Evolutionary conservation across 2,888 invertebrate genomes (phyloP).

Genomic region (Elmis aenea): DNA sequence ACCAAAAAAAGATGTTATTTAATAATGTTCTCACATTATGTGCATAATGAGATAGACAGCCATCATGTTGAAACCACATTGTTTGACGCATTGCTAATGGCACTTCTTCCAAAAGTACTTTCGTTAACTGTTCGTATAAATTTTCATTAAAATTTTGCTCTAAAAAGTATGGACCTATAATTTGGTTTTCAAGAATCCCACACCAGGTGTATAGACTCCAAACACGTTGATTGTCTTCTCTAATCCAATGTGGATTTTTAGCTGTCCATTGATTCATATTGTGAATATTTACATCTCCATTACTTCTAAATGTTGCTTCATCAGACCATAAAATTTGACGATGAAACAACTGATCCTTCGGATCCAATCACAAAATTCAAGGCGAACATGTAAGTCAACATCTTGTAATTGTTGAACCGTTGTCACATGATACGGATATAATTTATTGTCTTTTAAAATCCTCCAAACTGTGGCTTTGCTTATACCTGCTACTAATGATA

Average conservation of each 20-base stretch:
- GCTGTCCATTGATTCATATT: slow-evolving; percentile 30
- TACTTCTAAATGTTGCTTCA: slow-evolving; percentile 27
- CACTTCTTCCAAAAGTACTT: too few relatives aligned
- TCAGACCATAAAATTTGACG: slow-evolving; percentile 30
- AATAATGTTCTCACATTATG: slow-evolving; percentile 13
- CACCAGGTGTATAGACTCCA: slow-evolving; percentile 26
- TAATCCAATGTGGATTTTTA: slow-evolving; percentile 27
- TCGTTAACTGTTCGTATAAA: too few relatives aligned
- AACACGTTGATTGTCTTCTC: slow-evolving; percentile 25
- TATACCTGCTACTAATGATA: too few relatives aligned
- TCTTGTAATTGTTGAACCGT: slow-evolving; percentile 12
- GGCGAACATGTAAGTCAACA: slow-evolving; percentile 9
- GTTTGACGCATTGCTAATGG: too few relatives aligned
- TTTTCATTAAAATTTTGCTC: slow-evolving; percentile 17
- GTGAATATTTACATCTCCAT: slow-evolving; percentile 26
- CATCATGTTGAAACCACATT: slow-evolving; percentile 30
- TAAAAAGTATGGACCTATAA: slow-evolving; percentile 21
- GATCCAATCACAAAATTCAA: slow-evolving; percentile 6
- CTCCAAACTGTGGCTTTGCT: background rate
- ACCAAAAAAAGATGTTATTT: too few relatives aligned
- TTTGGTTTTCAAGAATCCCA: slow-evolving; percentile 21
- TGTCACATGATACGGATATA: slow-evolving; percentile 13
- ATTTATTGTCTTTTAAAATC: slow-evolving; percentile 7
- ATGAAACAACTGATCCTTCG: too few relatives aligned
- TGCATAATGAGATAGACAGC: slow-evolving; percentile 22